These are phyloP conservation scores for Lycopodina hypogea DNA, from an alignment of 37 sponge, comb jelly and placozoan species.

Conservation along the genomic window DNA sequence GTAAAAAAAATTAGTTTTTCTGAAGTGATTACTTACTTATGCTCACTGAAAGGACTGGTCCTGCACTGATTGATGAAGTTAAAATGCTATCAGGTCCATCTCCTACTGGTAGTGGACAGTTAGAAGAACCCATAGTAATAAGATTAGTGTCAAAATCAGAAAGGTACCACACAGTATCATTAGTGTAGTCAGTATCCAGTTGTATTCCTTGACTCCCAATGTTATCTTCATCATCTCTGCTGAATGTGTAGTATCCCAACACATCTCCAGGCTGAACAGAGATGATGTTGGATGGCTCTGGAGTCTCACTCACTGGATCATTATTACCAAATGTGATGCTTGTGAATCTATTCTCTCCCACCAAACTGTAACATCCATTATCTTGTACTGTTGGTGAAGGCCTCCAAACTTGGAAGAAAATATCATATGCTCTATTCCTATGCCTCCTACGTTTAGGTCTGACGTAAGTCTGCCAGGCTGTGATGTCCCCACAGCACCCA, in stretches of 20 bases:
- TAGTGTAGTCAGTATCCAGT: not conserved
- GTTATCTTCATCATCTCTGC: not conserved
- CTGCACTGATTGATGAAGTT: conserved; percentile 1
- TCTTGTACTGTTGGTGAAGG: conserved; percentile 15
- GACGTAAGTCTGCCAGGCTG: conserved; percentile 6
- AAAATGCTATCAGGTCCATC: not conserved
- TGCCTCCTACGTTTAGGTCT: conserved; percentile 7
- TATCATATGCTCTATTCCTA: conserved; percentile 3
- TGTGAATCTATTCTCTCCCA: conserved; percentile 27
- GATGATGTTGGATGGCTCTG: conserved; percentile 12
- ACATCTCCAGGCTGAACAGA: conserved; percentile 46
- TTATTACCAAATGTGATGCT: conserved; percentile 1
- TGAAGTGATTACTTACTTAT: not conserved
- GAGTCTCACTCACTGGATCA: conserved; percentile 2
- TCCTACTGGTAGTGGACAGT: conserved; percentile 20
- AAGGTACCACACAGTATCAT: conserved; percentile 7
- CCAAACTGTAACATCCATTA: conserved; percentile 22
- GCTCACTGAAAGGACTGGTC: conserved; percentile 17
- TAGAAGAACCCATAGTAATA: not conserved
- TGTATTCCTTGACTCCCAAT: not conserved
- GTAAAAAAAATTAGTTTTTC: too few relatives aligned
- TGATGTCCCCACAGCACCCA: conserved; percentile 12
- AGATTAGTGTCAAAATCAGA: not conserved
- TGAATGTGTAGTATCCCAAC: conserved; percentile 25
- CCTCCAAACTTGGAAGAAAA: conserved; percentile 55